These are phyloP conservation scores for Heterochromis multidens DNA, from an alignment of 2,113 vertebrate species.

Conservation along the genomic window DNA sequence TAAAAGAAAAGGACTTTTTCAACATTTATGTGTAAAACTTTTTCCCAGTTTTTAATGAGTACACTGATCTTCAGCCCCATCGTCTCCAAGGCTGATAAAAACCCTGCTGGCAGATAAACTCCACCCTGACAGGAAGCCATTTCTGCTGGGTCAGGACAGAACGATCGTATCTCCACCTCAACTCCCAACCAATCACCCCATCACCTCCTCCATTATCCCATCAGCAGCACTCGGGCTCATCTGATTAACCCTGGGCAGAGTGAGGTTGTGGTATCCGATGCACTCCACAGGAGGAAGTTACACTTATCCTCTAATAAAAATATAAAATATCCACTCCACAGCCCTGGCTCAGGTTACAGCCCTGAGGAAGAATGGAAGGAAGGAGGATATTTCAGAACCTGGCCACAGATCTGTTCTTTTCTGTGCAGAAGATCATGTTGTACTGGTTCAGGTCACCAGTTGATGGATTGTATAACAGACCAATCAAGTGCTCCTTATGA, in stretches of 20 bases:
- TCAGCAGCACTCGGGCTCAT: neutral
- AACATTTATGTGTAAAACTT: neutral
- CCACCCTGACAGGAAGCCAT: neutral
- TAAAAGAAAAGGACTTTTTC: too few species aligned
- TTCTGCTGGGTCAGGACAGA: neutral
- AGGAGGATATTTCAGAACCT: neutral
- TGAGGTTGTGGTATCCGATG: neutral
- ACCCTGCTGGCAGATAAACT: neutral
- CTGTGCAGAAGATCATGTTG: neutral
- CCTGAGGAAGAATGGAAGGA: neutral
- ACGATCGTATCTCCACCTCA: neutral
- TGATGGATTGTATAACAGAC: neutral
- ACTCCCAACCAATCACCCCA: neutral
- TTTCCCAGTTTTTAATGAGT: neutral
- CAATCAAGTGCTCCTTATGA: neutral
- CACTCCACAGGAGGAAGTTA: constrained; percentile 2
- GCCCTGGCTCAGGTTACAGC: neutral
- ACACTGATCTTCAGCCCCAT: neutral
- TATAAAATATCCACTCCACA: neutral
- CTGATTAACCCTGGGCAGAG: neutral
- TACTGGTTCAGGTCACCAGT: neutral
- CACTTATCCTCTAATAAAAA: neutral
- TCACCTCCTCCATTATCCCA: constrained; percentile 5
- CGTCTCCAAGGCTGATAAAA: neutral
- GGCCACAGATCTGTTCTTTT: neutral